Evolutionary conservation across 1,140 invertebrate species (phyloP).

Genomic region (Ips typographus): DNA sequence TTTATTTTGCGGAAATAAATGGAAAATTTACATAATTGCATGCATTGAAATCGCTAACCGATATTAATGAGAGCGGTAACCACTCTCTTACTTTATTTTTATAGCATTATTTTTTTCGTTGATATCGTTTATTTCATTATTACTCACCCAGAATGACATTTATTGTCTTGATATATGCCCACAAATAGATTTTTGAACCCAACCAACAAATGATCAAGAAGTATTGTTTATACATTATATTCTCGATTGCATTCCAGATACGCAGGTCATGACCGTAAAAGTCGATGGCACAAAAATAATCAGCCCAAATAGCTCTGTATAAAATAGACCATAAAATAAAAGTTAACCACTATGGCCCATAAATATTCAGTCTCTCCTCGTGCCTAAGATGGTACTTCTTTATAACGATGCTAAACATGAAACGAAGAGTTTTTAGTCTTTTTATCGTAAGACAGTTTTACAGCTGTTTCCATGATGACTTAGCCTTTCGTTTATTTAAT

Average conservation of each 20-base stretch:
- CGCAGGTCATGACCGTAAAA: constrained; percentile 14
- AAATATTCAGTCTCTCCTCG: constrained; percentile 21
- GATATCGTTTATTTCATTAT: too few relatives aligned
- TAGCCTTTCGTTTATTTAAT: neutral
- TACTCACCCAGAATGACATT: too few relatives aligned
- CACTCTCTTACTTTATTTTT: too few relatives aligned
- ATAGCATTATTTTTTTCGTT: too few relatives aligned
- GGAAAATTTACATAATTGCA: neutral
- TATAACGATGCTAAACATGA: constrained; percentile 9
- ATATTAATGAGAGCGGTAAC: too few relatives aligned
- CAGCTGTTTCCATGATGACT: neutral
- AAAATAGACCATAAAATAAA: constrained; percentile 29
- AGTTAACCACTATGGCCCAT: constrained; percentile 22
- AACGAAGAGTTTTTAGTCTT: constrained; percentile 7
- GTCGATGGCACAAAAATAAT: constrained; percentile 20
- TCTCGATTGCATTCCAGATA: too few relatives aligned
- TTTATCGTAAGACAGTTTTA: neutral
- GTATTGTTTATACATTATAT: too few relatives aligned
- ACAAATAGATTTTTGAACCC: too few relatives aligned
- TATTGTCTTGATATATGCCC: too few relatives aligned
- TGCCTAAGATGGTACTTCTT: constrained; percentile 16
- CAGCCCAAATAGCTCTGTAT: constrained; percentile 21
- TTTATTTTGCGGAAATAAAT: constrained; percentile 23
- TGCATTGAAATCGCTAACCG: too few relatives aligned
- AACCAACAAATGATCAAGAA: too few relatives aligned